Evolutionary conservation across 1,140 invertebrate species (phyloP).

Genomic region (Halyomorpha halys): DNA sequence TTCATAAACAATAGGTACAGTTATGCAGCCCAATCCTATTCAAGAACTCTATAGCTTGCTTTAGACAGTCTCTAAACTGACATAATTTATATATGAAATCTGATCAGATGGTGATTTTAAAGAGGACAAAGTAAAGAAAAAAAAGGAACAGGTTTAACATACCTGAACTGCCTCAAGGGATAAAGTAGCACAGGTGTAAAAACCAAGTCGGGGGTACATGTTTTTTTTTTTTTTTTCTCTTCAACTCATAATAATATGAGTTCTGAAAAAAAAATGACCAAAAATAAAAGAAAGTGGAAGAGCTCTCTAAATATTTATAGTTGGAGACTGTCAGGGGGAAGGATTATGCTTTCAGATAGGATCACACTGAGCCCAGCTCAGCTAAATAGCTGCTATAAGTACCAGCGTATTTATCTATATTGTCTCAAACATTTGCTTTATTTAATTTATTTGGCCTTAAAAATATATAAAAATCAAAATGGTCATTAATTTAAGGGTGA

Average conservation of each 20-base stretch:
- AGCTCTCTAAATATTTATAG: conserved; percentile 2
- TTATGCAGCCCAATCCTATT: too few species aligned
- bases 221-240: not conserved
- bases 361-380: too few species aligned
- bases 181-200: conserved; percentile 11
- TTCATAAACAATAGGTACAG: too few species aligned
- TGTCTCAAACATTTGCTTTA: too few species aligned
- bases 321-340: not conserved
- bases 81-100: conserved; percentile 9
- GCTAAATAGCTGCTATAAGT: too few species aligned
- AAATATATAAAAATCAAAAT: too few species aligned
- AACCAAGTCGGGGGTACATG: not conserved
- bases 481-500: too few species aligned
- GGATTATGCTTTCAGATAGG: too few species aligned
- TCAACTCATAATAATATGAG: not conserved
- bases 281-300: not conserved
- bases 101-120: not conserved
- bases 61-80: not conserved
- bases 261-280: not conserved
- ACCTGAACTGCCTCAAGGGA: not conserved
- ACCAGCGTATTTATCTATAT: too few species aligned
- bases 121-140: not conserved
- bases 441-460: too few species aligned
- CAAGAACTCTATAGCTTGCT: too few species aligned
- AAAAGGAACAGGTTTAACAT: not conserved